Evolutionary conservation across 1,140 invertebrate genomes (phyloP), one percentile per base, ranked within the genome.

Genomic region (Drosophila virilis): DNA sequence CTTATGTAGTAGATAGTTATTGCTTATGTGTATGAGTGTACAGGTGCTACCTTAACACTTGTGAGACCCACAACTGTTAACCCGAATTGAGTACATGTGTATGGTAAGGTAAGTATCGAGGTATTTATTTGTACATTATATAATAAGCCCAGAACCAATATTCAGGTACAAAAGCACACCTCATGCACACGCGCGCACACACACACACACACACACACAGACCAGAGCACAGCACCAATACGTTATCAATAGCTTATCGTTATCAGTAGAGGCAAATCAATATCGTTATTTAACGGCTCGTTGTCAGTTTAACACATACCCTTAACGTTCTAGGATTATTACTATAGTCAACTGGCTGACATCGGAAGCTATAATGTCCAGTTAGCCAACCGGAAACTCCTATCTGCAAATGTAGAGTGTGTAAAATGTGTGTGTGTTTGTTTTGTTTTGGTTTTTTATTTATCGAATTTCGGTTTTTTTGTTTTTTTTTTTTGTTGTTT

Each of bases 341-440:
- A 88, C 96, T 96, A 95, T 98, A 98, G 94, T 98, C 97, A 93
- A 99, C 97, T 77, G 97, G 97, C 94, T 99, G 97, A 95, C 98
- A 99, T 92, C 95, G 95, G 94, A 97, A 96, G 94, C 95, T 98
- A 95, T 98, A 99, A 92, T 96, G 95, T 92, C 96, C 95, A 94
- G 98, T 95, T 94, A 97, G 95, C 96, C 96, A 97, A 93, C 96
- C 96, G 88, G 95, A 95, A 93, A 95, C 94, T 93, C 94, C 95
- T 93, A 97, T 96, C 96, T 97, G 95, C 93, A 97, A 96, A 94
- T 81, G 91, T 93, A 94, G 75, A 91, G 65, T 74, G 57, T 60
- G 54, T 74, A 74, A 59, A 86, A 77, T 72, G 52, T 59, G 78
- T 72, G 77, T 69, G 66, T 78, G 22, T 22, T 22, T 22, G 22